Base-by-base conservation (phyloP, 92 coral and sea anemone species). In the Phymanthus crucifer region DNA sequence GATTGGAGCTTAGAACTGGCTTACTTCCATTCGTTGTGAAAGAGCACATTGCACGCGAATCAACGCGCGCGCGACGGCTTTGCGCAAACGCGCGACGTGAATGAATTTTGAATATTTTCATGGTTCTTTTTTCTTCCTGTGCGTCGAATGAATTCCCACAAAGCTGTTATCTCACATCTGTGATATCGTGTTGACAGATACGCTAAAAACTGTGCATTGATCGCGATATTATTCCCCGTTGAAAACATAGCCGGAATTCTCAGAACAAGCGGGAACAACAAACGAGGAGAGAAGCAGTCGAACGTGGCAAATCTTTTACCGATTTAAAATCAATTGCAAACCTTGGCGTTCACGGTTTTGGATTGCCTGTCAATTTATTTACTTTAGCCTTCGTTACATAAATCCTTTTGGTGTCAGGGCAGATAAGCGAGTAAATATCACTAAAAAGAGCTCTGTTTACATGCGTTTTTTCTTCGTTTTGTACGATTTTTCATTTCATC, bases 91-190 rank as follows among this genome's bases (percentile, higher is more conserved):
- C 26, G 26, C 33, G 32, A 5, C 33, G 16, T 29, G 68, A 61
- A 27, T 12, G 34, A 11, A 29, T 61, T 34, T 17, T 27, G 10
- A 61, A 61, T 24, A 61, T 24, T 29, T 61, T 61, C 36, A 61
- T 61, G 26, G 68, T 61, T 61, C 18, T 61, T 54, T 54, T 12
- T 6, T 24, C 68, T 27, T 29, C 32, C 66, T n/a, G 31, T 24
- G 33, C 32, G 66, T 57, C 29, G 66, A 23, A 21, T 57, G 11
- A 57, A 57, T 61, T 61, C 68, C 68, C 32, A 61, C 33, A 61
- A 61, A 61, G 26, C 68, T 61, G 6, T 18, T 61, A 24, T 61
- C 68, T 61, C 14, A 29, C 68, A 61, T 61, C 68, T 61, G 68
- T 26, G 68, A 26, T 61, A 17, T 27, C 27, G 27, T 26, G 68